phyloP scores from a whole-genome alignment of 2,113 vertebrate genomes.

The Myotis davidii region DNA sequence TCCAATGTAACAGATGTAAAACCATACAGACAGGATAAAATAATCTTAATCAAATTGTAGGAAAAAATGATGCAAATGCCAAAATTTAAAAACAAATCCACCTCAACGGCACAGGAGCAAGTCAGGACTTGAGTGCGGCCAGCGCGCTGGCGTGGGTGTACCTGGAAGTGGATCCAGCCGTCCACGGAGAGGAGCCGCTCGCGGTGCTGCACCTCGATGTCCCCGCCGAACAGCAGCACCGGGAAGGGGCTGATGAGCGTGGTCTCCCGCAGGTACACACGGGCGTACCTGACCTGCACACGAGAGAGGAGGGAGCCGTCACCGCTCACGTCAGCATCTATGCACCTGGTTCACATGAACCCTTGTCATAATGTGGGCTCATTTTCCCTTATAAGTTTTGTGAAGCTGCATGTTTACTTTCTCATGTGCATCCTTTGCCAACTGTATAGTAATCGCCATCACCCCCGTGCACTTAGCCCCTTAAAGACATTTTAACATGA shows the following conservation, averaged over 20 bases:
- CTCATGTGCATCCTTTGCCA: neutral
- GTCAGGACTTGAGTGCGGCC: rapidly evolving
- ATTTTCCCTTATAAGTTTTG: neutral
- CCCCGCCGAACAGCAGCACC: constrained; percentile 96
- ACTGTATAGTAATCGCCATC: neutral
- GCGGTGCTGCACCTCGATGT: constrained; percentile 96
- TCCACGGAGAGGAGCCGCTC: constrained; percentile 95
- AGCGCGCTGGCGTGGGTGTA: constrained; percentile 43
- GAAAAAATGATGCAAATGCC: neutral
- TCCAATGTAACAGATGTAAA: constrained; percentile 47
- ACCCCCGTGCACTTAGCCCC: neutral
- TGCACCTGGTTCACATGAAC: neutral
- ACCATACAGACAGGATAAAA: neutral
- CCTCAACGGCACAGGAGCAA: neutral
- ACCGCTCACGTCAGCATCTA: no score
- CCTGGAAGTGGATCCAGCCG: constrained; percentile 98
- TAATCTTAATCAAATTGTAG: neutral
- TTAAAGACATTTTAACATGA: neutral
- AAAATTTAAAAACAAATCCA: neutral
- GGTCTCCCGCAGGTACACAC: constrained; percentile 95
- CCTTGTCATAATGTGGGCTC: neutral
- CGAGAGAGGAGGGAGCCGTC: neutral
- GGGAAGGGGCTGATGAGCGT: constrained; percentile 95
- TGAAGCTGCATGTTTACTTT: neutral
- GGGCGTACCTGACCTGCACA: constrained; percentile 93